Evolutionary conservation across 2,113 vertebrate species (phyloP).

Genomic region (Microcebus jonahi): DNA sequence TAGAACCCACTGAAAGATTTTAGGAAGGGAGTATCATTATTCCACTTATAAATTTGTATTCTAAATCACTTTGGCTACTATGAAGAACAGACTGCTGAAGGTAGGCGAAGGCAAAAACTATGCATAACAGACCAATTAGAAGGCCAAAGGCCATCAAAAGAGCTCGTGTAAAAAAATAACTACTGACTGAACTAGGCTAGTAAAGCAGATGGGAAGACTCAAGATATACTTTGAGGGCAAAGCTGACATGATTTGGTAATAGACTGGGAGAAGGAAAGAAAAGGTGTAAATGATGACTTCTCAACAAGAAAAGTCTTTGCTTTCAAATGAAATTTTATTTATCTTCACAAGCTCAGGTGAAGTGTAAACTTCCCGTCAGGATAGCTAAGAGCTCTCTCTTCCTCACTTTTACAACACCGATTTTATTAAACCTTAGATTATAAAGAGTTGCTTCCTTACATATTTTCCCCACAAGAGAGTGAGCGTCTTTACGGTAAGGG

Average conservation of each 20-base stretch:
- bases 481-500: background rate
- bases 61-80: background rate
- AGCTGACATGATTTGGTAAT: background rate
- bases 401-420: background rate
- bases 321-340: conserved; percentile 21
- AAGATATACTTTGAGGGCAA: background rate
- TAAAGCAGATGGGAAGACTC: background rate
- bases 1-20: background rate
- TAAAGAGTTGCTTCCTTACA: background rate
- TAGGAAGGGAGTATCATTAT: background rate
- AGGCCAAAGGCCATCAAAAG: background rate
- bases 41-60: background rate
- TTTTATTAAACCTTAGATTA: background rate
- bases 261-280: background rate
- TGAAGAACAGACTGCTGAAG: background rate
- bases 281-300: background rate
- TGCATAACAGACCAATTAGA: background rate
- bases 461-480: background rate
- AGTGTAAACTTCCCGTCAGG: background rate
- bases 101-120: background rate
- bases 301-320: background rate
- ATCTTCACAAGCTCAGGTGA: background rate
- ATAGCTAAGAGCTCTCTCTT: background rate
- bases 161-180: background rate
- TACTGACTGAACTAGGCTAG: background rate